Conservation (phyloP, 2,797 vertebrate genomes). For the Masticophis lateralis region DNA sequence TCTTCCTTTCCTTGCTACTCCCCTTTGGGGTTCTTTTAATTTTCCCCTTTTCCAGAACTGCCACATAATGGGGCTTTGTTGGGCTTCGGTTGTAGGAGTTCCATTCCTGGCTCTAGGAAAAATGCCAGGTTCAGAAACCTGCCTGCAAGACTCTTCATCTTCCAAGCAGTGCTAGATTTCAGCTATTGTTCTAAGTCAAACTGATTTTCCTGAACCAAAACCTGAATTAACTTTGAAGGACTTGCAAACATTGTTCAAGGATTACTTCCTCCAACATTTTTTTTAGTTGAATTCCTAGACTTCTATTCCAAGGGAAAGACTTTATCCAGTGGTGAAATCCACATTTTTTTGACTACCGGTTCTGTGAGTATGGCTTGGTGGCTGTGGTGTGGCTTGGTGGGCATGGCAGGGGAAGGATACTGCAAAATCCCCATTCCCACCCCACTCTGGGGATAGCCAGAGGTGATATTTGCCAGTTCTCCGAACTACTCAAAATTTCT, state of each 20-base stretch:
- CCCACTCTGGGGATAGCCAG: too few species aligned
- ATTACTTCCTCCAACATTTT: not conserved
- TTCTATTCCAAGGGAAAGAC: not conserved
- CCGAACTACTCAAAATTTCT: too few species aligned
- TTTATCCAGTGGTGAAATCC: not conserved
- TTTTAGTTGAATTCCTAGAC: not conserved
- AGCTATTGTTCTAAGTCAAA: not conserved
- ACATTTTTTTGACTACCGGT: too few species aligned
- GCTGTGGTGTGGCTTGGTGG: too few species aligned
- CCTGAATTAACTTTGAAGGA: not conserved
- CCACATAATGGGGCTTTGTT: not conserved
- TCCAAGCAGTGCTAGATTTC: not conserved
- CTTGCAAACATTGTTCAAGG: not conserved
- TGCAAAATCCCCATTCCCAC: too few species aligned
- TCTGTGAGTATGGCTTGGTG: too few species aligned
- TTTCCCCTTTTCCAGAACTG: not conserved
- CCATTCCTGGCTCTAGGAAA: not conserved
- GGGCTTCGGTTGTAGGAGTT: not conserved
- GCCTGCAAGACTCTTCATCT: not conserved
- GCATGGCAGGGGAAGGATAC: too few species aligned
- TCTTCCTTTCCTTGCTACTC: not conserved
- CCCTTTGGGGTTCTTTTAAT: not conserved
- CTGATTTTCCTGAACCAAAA: not conserved
- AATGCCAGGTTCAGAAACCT: not conserved
- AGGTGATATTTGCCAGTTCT: too few species aligned